Base-by-base conservation (phyloP, 2,797 vertebrate species). In the Takifugu ocellatus region DNA sequence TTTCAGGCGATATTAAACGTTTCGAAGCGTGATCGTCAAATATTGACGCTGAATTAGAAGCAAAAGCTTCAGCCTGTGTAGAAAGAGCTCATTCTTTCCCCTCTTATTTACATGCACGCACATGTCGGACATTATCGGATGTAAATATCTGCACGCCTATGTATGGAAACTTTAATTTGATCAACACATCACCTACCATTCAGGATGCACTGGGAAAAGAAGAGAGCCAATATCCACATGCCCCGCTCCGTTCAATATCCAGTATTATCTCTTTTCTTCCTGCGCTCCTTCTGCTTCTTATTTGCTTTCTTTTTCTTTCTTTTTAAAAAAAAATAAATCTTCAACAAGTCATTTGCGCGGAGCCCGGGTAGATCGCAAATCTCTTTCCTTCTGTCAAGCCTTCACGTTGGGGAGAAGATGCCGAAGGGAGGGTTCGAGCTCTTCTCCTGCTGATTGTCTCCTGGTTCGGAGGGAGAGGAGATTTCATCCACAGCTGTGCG, bases 151-250 rank as follows among this genome's bases (percentile, higher is more conserved):
- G 11, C 36, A 10, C 12, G 36, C 36, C 14, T 3, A 10, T 14
- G 36, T 10, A 39, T 3, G n/a, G 57, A 79, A 79, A 77, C 79
- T 81, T 12, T 75, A 72, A n/a, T 64, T 72, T 63, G 62, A 73
- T 56, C 61, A 67, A 82, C 55, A 67, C 62, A 82, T 61, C 65
- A 90, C 94, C 92, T 92, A 97, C 95, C 96, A 94, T 96, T 94
- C 92, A 95, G 91, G 94, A 98, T 93, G 95, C 94, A 96, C 92
- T 95, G 95, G 92, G 93, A 93, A 94, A 96, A 94, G 91, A 95
- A 92, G 90, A 94, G 91, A 87, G 93, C 93, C 95, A 96, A 93
- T 95, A 95, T 95, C 95, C 96, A 95, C 96, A 98, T 98, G 94
- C 95, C 95, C 93, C 91, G 92, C 91, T 91, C 93, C 92, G 89